Evolutionary conservation across 2,797 vertebrate species (phyloP).

Genomic region (Numenius phaeopus): DNA sequence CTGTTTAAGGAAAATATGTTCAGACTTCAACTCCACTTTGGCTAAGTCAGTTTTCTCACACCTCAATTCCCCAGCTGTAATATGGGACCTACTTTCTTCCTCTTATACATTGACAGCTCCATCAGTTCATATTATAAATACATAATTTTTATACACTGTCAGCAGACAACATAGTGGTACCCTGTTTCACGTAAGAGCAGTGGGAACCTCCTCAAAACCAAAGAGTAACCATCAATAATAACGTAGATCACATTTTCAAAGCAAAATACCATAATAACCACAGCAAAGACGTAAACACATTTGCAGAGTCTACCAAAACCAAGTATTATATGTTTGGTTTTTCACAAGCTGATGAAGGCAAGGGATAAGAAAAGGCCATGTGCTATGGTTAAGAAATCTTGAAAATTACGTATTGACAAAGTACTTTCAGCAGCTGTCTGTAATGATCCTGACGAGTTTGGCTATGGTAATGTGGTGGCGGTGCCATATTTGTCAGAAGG

Average conservation of each 20-base stretch:
- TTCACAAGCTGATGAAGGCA: background rate
- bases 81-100: background rate
- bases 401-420: background rate
- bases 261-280: background rate
- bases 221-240: background rate
- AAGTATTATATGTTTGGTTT: rapidly evolving
- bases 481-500: background rate
- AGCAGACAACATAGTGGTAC: background rate
- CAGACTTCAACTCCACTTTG: background rate
- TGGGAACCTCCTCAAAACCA: background rate
- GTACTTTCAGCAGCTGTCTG: background rate
- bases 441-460: background rate
- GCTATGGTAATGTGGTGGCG: background rate
- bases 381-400: background rate
- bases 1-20: background rate
- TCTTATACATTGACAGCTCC: background rate
- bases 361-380: background rate
- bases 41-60: background rate
- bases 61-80: background rate
- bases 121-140: background rate
- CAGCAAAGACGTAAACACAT: background rate
- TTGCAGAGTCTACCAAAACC: background rate
- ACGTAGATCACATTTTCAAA: background rate
- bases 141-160: background rate
- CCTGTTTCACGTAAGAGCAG: background rate